Conservation (phyloP, 2,888 invertebrate genomes). For the Volucella inanis region DNA sequence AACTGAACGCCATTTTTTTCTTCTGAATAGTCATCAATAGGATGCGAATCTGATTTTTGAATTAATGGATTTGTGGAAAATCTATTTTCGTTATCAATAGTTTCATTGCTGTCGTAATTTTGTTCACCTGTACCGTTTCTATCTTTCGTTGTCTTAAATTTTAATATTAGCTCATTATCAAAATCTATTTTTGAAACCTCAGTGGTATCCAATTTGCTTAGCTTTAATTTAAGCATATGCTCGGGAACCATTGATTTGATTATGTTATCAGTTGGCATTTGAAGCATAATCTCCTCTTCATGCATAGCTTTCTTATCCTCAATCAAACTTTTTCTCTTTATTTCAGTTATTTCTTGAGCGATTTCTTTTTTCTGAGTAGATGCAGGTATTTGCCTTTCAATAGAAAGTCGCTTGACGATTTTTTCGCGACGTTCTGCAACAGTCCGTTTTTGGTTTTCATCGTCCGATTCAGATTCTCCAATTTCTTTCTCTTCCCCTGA, state of each 20-base stretch:
- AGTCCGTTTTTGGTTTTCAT: constrained; percentile 87
- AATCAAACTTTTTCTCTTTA: constrained; percentile 86
- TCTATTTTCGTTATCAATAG: constrained; percentile 73
- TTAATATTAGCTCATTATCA: constrained; percentile 82
- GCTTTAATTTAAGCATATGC: constrained; percentile 82
- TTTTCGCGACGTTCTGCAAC: constrained; percentile 91
- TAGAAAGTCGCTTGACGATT: constrained; percentile 89
- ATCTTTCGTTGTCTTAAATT: constrained; percentile 81
- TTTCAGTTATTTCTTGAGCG: constrained; percentile 88
- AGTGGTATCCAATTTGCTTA: constrained; percentile 81
- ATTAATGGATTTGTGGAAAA: constrained; percentile 65
- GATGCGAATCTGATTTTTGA: constrained; percentile 58
- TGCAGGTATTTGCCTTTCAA: constrained; percentile 88
- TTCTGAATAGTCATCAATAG: constrained; percentile 62
- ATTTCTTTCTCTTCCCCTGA: constrained; percentile 91
- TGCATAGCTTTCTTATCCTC: constrained; percentile 83
- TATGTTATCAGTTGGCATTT: constrained; percentile 82
- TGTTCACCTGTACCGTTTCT: constrained; percentile 79
- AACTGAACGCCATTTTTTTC: neutral
- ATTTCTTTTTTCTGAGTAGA: constrained; percentile 90
- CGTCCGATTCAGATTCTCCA: constrained; percentile 86
- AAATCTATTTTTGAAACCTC: constrained; percentile 82
- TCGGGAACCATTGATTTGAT: constrained; percentile 82
- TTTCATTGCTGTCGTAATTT: constrained; percentile 76
- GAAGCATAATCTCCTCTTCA: constrained; percentile 83